Evolutionary conservation across 2,113 vertebrate species (phyloP).

Genomic region (Gobius niger): DNA sequence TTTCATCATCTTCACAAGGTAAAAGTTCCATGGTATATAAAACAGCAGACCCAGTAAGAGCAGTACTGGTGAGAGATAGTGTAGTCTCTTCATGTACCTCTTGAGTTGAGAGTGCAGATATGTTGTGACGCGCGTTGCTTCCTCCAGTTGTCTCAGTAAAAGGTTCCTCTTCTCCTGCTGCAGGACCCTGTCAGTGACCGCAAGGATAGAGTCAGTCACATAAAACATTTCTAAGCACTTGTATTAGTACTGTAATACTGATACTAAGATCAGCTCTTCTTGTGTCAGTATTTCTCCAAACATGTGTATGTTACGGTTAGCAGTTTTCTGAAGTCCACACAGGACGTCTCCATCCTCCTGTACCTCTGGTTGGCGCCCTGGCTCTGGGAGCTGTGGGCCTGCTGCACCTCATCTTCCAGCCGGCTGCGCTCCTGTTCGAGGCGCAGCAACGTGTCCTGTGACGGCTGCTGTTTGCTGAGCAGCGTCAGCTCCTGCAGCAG

Average conservation of each 20-base stretch:
- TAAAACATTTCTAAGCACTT: too few species aligned
- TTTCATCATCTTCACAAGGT: too few species aligned
- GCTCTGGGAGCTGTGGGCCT: slow-evolving; percentile 82
- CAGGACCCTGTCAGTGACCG: slow-evolving; percentile 79
- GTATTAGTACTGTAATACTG: too few species aligned
- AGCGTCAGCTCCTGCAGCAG: slow-evolving; percentile 92
- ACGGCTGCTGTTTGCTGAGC: slow-evolving; percentile 84
- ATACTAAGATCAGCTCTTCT: too few species aligned
- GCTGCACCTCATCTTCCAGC: slow-evolving; percentile 92
- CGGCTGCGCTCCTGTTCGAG: slow-evolving; percentile 86
- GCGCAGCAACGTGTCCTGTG: slow-evolving; percentile 80
- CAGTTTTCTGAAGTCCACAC: background rate
- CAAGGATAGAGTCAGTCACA: background rate
- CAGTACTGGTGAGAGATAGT: too few species aligned
- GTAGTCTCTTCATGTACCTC: slow-evolving; percentile 73
- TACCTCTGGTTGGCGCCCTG: slow-evolving; percentile 95
- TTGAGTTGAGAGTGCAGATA: slow-evolving; percentile 95
- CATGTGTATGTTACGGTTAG: background rate
- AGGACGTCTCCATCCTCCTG: slow-evolving; percentile 12
- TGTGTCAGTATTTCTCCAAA: too few species aligned
- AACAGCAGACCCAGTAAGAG: too few species aligned
- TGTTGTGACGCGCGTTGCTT: slow-evolving; percentile 88
- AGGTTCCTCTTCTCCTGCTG: slow-evolving; percentile 94
- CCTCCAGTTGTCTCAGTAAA: slow-evolving; percentile 91
- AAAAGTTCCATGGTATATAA: too few species aligned